Conservation (phyloP, 1,140 invertebrate genomes). For the Coboldia fuscipes region DNA sequence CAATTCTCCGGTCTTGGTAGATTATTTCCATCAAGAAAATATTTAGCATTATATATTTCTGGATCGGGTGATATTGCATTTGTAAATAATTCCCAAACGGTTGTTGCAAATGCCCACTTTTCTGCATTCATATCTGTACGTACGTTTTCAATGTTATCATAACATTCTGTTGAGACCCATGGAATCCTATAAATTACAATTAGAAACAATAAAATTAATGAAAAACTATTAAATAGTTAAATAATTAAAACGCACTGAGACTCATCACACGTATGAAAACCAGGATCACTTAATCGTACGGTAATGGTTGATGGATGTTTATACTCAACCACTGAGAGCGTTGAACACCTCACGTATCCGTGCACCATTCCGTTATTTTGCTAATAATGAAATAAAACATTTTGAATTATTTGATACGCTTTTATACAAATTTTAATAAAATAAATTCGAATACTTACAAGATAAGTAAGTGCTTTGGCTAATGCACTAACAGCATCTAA, state of each 20-base stretch:
- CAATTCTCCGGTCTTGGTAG: constrained; percentile 50
- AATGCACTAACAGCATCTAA: constrained; percentile 55
- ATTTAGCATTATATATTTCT: constrained; percentile 22
- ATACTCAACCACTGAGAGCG: constrained; percentile 42
- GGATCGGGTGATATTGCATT: constrained; percentile 33
- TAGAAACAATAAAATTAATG: not conserved
- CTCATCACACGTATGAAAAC: constrained; percentile 25
- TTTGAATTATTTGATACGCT: not conserved
- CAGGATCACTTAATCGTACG: constrained; percentile 62
- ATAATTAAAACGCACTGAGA: not conserved
- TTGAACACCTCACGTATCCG: constrained; percentile 68
- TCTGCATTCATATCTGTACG: constrained; percentile 42
- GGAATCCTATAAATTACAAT: constrained; percentile 34
- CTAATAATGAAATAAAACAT: constrained; percentile 19
- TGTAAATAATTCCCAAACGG: constrained; percentile 76
- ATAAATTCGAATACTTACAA: constrained; percentile 6
- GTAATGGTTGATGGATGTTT: constrained; percentile 37
- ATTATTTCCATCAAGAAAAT: constrained; percentile 40
- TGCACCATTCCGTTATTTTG: constrained; percentile 60
- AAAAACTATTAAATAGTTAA: not conserved
- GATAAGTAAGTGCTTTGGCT: constrained; percentile 40
- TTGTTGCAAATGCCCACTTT: constrained; percentile 75
- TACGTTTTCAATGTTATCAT: constrained; percentile 39
- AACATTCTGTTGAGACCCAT: constrained; percentile 68
- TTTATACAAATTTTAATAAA: not conserved